A percentile compares a stretch with the other conserved stretches of the same genome.
Conservation (phyloP, 92 coral and sea anemone species). For the Porites cylindrica region DNA sequence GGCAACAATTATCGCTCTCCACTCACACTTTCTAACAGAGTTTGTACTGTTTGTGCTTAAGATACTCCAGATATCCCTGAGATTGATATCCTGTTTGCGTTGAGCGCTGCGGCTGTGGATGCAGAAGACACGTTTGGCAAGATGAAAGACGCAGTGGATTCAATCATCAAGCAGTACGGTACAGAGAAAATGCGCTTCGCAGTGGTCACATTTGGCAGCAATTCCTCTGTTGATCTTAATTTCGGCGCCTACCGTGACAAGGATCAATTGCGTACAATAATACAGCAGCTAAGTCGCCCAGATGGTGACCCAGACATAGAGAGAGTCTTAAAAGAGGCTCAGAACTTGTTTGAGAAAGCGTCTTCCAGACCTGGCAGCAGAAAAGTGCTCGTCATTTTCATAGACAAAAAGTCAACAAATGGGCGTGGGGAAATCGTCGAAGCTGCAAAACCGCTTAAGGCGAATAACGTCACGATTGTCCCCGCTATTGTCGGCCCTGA, state of each 20-base stretch:
- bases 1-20: too few species aligned
- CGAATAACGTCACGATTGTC: conserved; percentile 68
- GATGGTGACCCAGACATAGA: conserved; percentile 75
- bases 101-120: conserved; percentile 83
- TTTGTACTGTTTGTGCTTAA: neutral
- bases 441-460: conserved; percentile 73
- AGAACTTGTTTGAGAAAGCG: conserved; percentile 56
- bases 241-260: conserved; percentile 49
- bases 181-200: conserved; percentile 75
- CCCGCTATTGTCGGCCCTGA: conserved; percentile 83
- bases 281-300: conserved; percentile 50
- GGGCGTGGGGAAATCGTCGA: conserved; percentile 65
- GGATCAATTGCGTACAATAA: conserved; percentile 57
- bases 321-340: conserved; percentile 63
- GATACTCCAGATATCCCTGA: conserved; percentile 58
- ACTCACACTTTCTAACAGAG: too few species aligned
- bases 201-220: conserved; percentile 72
- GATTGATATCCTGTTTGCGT: conserved; percentile 76
- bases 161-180: conserved; percentile 73
- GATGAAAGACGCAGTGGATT: conserved; percentile 69
- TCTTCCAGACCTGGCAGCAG: conserved; percentile 66
- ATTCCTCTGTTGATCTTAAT: conserved; percentile 51
- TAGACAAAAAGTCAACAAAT: conserved; percentile 82
- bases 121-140: conserved; percentile 73
- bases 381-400: conserved; percentile 74